Percentiles rank a stretch among this genome's conserved stretches.
phyloP scores from a whole-genome alignment of 1,140 invertebrate genomes.

The Drosophila mojavensis region DNA sequence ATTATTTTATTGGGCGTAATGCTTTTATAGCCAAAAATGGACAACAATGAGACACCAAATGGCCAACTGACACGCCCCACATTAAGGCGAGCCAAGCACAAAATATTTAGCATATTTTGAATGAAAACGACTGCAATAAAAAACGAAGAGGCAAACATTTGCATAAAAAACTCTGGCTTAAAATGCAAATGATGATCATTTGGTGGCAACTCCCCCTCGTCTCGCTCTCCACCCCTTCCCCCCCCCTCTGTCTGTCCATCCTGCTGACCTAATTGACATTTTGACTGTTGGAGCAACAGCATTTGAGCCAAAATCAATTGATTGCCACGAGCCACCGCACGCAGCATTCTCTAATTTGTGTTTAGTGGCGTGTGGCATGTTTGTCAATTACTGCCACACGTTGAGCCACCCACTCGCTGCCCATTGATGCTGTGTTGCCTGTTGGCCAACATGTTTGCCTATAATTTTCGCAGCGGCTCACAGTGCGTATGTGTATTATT shows the following conservation, averaged over 20 bases:
- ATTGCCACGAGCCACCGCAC: conserved; percentile 55
- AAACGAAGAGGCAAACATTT: conserved; percentile 44
- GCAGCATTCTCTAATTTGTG: conserved; percentile 68
- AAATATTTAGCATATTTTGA: conserved; percentile 61
- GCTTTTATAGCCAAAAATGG: conserved; percentile 64
- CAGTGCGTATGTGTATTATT: conserved; percentile 80
- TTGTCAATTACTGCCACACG: conserved; percentile 70
- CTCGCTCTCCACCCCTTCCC: neutral
- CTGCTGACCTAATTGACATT: conserved; percentile 70
- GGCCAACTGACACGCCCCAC: neutral
- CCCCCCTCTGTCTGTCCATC: neutral
- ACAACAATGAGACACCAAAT: conserved; percentile 42
- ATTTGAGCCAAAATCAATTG: conserved; percentile 68
- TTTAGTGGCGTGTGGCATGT: conserved; percentile 80
- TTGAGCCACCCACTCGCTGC: neutral
- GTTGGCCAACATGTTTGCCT: conserved; percentile 60
- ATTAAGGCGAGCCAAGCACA: conserved; percentile 34
- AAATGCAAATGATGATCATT: conserved; percentile 62
- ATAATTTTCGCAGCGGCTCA: conserved; percentile 55
- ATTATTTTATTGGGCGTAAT: conserved; percentile 81
- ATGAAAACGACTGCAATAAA: conserved; percentile 36
- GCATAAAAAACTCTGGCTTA: conserved; percentile 55
- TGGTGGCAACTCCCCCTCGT: neutral
- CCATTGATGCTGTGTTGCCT: neutral
- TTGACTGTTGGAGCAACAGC: conserved; percentile 51